Base-by-base conservation (phyloP, 2,113 vertebrate species). In the Heliornis fulica region DNA sequence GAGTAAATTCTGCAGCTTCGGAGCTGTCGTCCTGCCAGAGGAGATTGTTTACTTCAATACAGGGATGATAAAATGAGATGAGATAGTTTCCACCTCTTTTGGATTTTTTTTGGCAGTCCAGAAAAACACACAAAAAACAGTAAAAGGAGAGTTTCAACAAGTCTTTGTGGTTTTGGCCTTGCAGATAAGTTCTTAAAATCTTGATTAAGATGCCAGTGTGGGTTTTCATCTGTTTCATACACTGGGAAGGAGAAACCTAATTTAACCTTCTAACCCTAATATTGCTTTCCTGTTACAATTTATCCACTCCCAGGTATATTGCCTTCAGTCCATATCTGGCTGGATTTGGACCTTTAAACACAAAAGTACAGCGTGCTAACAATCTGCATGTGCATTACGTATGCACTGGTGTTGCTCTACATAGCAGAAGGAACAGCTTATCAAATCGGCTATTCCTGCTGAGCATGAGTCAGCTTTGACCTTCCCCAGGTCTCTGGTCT, bases 381-480 rank as follows among this genome's bases (percentile, higher is more conserved):
- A 31, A 40, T 76, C 15, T 61, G 34, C 29, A 5, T 15, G 29
- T 22, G 1, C 21, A 4, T 90, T 28, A 11, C 2, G 0, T 56
- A 18, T 34, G 45, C 23, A 2, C 63, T 74, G 82, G 29, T 74
- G 85, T 48, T 65, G 81, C 11, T 85, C 26, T 66, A 51, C 41
- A 3, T 3, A 38, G 81, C 28, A 53, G 71, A 64, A 87, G 80
- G 87, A 83, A 15, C 88, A 90, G 54, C 83, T 93, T 90, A 95
- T 97, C 95, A 74, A 45, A 60, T 54, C 46, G 51, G 54, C 87
- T 76, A 11, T 77, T 93, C 75, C 94, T 95, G 89, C 70, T 77
- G 34, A 91, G 82, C 59, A 4, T 92, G 96, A 87, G 74, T 96
- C 96, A 94, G 77, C 89, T 63, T 43, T 92, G 96, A 91, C 91